phyloP scores from a whole-genome alignment of 1,140 invertebrate genomes.

The Hyles vespertilio region DNA sequence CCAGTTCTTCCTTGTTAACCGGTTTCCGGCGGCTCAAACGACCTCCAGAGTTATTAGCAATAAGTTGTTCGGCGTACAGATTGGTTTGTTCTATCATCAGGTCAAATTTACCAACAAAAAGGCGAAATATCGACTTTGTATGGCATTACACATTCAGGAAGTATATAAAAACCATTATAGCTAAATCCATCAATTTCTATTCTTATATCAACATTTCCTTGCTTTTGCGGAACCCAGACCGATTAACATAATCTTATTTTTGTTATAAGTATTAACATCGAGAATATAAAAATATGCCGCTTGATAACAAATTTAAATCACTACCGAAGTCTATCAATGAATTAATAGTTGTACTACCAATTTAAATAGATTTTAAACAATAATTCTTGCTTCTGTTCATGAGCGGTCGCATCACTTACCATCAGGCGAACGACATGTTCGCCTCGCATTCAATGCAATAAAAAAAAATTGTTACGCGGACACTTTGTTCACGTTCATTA shows the following conservation, averaged over 20 bases:
- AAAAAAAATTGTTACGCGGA: too few species aligned
- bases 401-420: too few species aligned
- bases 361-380: conserved; percentile 6
- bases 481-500: too few species aligned
- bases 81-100: too few species aligned
- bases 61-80: too few species aligned
- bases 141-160: conserved; percentile 6
- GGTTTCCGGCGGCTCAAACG: too few species aligned
- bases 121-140: background rate
- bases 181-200: conserved; percentile 6
- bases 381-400: too few species aligned
- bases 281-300: conserved; percentile 4
- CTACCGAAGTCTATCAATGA: conserved; percentile 15
- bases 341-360: background rate
- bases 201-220: conserved; percentile 4
- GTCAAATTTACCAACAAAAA: too few species aligned
- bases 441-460: too few species aligned
- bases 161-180: conserved; percentile 12
- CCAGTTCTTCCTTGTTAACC: too few species aligned
- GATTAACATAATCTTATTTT: conserved; percentile 5
- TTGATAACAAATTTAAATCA: conserved; percentile 12
- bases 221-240: conserved; percentile 7
- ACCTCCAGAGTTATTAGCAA: too few species aligned
- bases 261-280: conserved; percentile 4
- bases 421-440: too few species aligned